Percentiles rank a stretch among this genome's conserved stretches.
Evolutionary conservation across 2,113 vertebrate species (phyloP).

Genomic region (Sander vitreus): DNA sequence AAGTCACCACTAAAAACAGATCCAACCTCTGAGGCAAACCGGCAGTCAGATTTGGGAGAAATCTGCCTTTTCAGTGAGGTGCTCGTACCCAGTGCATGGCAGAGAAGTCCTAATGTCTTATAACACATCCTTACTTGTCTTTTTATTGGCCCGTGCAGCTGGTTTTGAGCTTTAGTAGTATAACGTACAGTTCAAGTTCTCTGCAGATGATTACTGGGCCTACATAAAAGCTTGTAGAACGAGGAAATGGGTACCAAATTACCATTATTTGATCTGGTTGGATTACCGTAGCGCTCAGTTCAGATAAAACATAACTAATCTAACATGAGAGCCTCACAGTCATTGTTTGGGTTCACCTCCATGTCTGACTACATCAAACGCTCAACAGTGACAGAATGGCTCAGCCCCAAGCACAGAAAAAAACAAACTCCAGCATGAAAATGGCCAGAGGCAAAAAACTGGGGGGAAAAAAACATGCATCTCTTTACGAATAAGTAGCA

Average conservation of each 20-base stretch:
- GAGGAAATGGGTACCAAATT: conserved; percentile 76
- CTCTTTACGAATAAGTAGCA: conserved; percentile 52
- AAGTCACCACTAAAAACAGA: conserved; percentile 57
- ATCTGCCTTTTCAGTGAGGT: conserved; percentile 60
- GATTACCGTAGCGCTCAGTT: conserved; percentile 74
- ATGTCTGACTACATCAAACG: conserved; percentile 50
- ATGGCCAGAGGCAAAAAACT: conserved; percentile 33
- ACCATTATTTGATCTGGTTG: conserved; percentile 78
- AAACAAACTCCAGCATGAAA: conserved; percentile 24
- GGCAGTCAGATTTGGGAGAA: conserved; percentile 52
- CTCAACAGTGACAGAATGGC: conserved; percentile 46
- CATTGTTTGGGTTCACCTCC: conserved; percentile 67
- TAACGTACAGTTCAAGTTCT: conserved; percentile 58
- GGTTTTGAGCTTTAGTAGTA: conserved; percentile 74
- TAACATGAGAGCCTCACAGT: conserved; percentile 54
- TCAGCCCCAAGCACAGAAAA: conserved; percentile 6
- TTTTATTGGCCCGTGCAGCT: conserved; percentile 76
- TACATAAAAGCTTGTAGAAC: conserved; percentile 72
- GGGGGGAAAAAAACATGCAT: neutral
- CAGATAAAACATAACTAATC: conserved; percentile 76
- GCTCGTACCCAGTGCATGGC: conserved; percentile 46
- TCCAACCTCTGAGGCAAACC: conserved; percentile 49
- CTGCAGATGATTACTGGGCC: conserved; percentile 75
- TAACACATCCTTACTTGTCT: conserved; percentile 69
- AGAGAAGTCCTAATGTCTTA: conserved; percentile 68